Base-by-base conservation (phyloP, 2,113 vertebrate genomes). In the Gnathonemus echidnorhynchus region DNA sequence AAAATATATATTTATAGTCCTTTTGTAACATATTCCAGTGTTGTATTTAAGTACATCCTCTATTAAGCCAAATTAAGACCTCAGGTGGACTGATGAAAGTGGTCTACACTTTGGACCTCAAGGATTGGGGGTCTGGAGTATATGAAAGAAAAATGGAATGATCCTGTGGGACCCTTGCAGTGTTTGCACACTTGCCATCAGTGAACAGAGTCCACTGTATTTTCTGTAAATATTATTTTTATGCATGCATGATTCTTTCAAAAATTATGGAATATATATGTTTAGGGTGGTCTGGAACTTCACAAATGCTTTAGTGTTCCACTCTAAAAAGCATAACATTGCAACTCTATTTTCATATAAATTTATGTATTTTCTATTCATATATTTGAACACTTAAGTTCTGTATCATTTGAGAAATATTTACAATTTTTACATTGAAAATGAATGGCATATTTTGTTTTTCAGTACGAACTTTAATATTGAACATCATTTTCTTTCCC, bases 391-490 rank as follows among this genome's bases (percentile, higher is more conserved):
- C 42, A 85, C 5, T 11, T 1, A 85, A 1, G 42, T 49, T 11
- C 15, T 53, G 49, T 35, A 6, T 87, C 50, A 17, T 52, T 10
- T 31, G 48, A 19, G 19, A 85, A 45, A n/a, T 62, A n/a, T 66
- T 45, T 88, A 27, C 0, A 58, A 87, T 17, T 31, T 53, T 27
- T 46, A 31, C 45, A 74, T 58, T 45, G 11, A 70, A 46, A 88
- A 46, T 70, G n/a, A n/a, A n/a, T 46, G 15, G 2, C 11, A 85
- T 19, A 45, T 27, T 8, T 46, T 31, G 19, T 45, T 53, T 83
- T 52, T 84, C 39, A n/a, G 35, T 62, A 86, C 0, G 66, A 89
- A 89, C 80, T 62, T 89, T 89, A 85, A 85, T 58, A 46, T 74
- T 19, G 46, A 88, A n/a, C 13, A 62, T 45, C 21, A 52, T 48